Conservation (phyloP, 2,113 vertebrate genomes). For the Eulemur macaco region DNA sequence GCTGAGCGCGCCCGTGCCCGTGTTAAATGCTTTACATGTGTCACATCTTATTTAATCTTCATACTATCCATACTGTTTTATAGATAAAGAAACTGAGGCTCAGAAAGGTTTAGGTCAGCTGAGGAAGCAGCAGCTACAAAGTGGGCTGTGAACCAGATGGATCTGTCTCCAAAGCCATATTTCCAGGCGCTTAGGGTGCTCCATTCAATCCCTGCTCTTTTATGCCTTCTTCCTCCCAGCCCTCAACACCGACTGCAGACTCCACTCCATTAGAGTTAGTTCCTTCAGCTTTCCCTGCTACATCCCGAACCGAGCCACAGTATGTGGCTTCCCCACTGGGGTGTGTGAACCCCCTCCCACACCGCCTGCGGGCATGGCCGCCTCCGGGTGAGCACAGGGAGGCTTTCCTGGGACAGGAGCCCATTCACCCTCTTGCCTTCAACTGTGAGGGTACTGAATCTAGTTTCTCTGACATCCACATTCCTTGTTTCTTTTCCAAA, state of each 20-base stretch:
- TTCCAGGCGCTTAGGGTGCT: neutral
- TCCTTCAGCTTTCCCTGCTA: neutral
- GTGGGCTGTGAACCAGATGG: neutral
- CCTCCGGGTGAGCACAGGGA: neutral
- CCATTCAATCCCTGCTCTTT: neutral
- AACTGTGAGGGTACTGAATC: neutral
- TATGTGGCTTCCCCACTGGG: neutral
- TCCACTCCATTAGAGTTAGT: neutral
- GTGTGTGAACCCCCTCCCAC: neutral
- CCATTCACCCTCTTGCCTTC: neutral
- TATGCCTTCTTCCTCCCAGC: neutral
- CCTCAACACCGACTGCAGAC: neutral
- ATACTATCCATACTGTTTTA: neutral
- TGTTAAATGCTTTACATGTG: neutral
- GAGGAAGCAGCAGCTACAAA: neutral
- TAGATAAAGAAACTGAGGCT: neutral
- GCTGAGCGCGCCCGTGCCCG: neutral
- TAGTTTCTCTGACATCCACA: neutral
- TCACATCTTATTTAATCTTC: neutral
- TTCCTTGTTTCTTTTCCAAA: slow-evolving; percentile 50
- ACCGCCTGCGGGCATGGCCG: neutral
- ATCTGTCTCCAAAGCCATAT: neutral
- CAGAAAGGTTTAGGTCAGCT: neutral
- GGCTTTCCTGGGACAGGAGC: neutral
- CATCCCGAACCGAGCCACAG: neutral